Evolutionary conservation across 2,888 invertebrate genomes (phyloP).

Genomic region (Priocnemis perturbator): DNA sequence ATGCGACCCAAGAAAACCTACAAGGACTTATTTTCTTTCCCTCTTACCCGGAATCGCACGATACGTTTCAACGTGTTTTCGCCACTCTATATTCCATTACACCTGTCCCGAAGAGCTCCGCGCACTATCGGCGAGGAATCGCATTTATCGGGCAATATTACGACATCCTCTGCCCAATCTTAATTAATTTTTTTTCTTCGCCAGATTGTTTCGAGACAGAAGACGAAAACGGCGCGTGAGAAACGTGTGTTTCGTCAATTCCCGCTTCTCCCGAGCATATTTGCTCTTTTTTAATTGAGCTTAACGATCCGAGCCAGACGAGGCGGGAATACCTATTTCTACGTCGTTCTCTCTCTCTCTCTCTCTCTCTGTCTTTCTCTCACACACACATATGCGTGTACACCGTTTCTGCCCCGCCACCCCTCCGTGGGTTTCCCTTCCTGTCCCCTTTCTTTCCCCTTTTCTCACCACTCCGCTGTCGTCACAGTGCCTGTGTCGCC

Average conservation of each 20-base stretch:
- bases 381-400: background rate
- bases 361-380: conserved; percentile 8
- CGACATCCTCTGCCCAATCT: conserved; percentile 4
- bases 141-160: conserved; percentile 7
- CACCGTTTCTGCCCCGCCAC: no score
- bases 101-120: no score
- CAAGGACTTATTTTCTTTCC: no score
- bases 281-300: conserved; percentile 7
- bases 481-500: background rate
- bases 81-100: no score
- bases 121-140: no score
- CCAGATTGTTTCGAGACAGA: background rate
- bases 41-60: no score
- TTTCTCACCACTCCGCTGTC: conserved; percentile 8
- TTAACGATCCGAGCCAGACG: background rate
- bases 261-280: conserved; percentile 1
- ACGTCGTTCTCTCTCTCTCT: conserved; percentile 7
- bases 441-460: conserved; percentile 6
- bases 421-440: no score
- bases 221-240: conserved; percentile 20
- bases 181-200: conserved; percentile 9
- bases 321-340: background rate
- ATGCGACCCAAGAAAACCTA: no score
- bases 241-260: conserved; percentile 11
- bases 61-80: no score